Evolutionary conservation across 2,113 vertebrate genomes (phyloP).

Genomic region (Takifugu flavidus): DNA sequence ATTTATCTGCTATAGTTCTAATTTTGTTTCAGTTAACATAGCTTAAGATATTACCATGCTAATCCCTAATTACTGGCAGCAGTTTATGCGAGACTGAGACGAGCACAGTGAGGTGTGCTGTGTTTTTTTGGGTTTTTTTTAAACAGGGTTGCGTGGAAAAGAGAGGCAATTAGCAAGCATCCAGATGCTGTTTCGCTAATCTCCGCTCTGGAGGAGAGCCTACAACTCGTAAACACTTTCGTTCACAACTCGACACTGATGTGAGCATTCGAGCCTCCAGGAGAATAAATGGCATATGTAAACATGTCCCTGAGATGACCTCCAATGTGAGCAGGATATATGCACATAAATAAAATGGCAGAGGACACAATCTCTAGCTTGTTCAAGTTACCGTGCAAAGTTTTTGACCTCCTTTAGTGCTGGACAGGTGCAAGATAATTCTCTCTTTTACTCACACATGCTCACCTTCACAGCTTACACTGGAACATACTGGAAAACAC

Average conservation of each 20-base stretch:
- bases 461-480: too few relatives aligned
- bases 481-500: background rate
- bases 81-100: constrained; percentile 23
- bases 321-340: constrained; percentile 11
- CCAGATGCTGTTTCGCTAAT: constrained; percentile 70
- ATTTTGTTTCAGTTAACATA: constrained; percentile 36
- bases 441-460: too few relatives aligned
- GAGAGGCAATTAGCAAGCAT: constrained; percentile 66
- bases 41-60: constrained; percentile 59
- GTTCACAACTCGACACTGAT: constrained; percentile 17
- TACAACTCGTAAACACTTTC: constrained; percentile 10
- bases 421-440: too few relatives aligned
- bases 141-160: constrained; percentile 55
- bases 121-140: constrained; percentile 40
- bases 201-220: constrained; percentile 44
- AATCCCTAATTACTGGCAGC: constrained; percentile 63
- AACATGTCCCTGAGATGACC: constrained; percentile 14
- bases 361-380: too few relatives aligned
- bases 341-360: constrained; percentile 8
- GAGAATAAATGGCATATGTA: constrained; percentile 10
- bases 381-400: background rate
- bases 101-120: constrained; percentile 47
- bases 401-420: background rate
- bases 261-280: constrained; percentile 36
- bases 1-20: constrained; percentile 52